Evolutionary conservation across 2,888 invertebrate species (phyloP).

Genomic region (Pinctada fucata): DNA sequence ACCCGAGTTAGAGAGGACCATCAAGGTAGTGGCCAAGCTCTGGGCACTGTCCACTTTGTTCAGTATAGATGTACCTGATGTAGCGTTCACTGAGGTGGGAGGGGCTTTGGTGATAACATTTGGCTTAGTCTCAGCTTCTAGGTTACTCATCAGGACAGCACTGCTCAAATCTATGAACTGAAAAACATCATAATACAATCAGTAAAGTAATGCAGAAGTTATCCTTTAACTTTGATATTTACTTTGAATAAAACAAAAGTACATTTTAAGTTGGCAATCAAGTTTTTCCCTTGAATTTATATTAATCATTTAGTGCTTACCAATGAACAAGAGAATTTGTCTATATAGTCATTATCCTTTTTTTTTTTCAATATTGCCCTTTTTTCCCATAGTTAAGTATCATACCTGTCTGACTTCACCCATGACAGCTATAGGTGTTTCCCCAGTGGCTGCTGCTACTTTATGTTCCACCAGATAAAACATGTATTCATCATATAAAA

Average conservation of each 20-base stretch:
- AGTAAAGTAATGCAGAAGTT: no score
- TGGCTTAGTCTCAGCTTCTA: conserved; percentile 59
- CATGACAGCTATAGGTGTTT: conserved; percentile 97
- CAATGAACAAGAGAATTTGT: no score
- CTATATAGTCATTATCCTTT: no score
- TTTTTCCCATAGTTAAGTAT: no score
- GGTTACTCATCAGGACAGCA: conserved; percentile 66
- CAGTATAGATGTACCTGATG: conserved; percentile 37
- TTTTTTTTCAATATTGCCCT: no score
- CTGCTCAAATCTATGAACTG: conserved; percentile 72
- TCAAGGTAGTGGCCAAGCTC: conserved; percentile 64
- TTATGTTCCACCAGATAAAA: conserved; percentile 98
- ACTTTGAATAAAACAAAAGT: no score
- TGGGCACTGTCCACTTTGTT: conserved; percentile 21
- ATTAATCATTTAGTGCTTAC: no score
- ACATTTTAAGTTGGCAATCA: no score
- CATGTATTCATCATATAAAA: conserved; percentile 99
- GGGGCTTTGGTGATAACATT: conserved; percentile 44
- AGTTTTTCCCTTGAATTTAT: no score
- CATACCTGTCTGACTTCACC: conserved; percentile 74
- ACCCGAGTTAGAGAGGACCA: conserved; percentile 60
- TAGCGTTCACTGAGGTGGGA: conserved; percentile 33
- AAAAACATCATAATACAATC: conserved; percentile 31
- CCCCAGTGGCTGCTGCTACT: conserved; percentile 92
- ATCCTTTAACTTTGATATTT: no score